Evolutionary conservation across 1,140 invertebrate species (phyloP).

Genomic region (Lordiphosa collinella): DNA sequence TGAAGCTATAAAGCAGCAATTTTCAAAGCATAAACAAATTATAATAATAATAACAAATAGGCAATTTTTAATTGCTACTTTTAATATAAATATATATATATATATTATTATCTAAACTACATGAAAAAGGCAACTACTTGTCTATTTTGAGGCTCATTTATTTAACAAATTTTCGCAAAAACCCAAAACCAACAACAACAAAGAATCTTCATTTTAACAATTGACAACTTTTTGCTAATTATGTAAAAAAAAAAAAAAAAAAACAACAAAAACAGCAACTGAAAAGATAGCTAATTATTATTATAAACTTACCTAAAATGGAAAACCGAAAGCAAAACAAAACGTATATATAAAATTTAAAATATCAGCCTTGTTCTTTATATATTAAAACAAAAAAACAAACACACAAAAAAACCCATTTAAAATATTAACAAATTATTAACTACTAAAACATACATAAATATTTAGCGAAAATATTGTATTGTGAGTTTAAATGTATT

Average conservation of each 20-base stretch:
- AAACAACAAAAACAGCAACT: conserved; percentile 42
- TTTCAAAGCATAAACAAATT: conserved; percentile 30
- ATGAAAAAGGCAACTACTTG: conserved; percentile 58
- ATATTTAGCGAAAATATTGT: conserved; percentile 78
- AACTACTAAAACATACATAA: conserved; percentile 70
- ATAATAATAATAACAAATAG: conserved; percentile 17
- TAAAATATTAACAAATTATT: conserved; percentile 76
- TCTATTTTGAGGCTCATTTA: conserved; percentile 75
- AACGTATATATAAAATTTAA: conserved; percentile 51
- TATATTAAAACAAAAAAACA: conserved; percentile 58
- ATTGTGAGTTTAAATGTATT: conserved; percentile 76
- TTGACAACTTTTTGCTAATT: conserved; percentile 63
- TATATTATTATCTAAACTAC: conserved; percentile 32
- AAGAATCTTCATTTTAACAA: conserved; percentile 46
- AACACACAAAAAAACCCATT: conserved; percentile 51
- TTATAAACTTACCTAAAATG: conserved; percentile 67
- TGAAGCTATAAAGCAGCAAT: conserved; percentile 36
- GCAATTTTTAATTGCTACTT: conserved; percentile 62
- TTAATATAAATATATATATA: conserved; percentile 46
- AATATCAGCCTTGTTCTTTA: conserved; percentile 78
- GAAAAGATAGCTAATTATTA: conserved; percentile 69
- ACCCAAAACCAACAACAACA: conserved; percentile 13
- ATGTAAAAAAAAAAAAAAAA: conserved; percentile 49
- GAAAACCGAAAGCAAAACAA: conserved; percentile 33
- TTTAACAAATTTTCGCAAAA: conserved; percentile 48